Conservation (phyloP, 2,888 invertebrate species). For the Theretra japonica region DNA sequence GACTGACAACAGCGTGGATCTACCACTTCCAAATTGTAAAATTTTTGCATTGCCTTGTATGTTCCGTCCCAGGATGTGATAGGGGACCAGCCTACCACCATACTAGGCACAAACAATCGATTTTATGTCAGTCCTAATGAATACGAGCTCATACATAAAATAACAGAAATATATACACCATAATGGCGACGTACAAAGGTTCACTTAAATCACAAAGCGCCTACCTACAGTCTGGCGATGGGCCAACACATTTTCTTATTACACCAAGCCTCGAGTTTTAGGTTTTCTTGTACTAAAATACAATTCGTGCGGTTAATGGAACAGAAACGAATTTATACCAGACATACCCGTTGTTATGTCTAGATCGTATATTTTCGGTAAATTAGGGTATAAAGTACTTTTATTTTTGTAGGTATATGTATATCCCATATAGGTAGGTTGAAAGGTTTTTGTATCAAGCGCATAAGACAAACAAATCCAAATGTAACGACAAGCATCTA, state of each 20-base stretch:
- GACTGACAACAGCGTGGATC: too few species aligned
- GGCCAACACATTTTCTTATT: slow-evolving; percentile 24
- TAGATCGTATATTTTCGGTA: not conserved
- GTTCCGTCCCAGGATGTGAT: too few species aligned
- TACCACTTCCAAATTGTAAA: too few species aligned
- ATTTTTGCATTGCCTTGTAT: too few species aligned
- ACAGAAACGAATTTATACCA: not conserved
- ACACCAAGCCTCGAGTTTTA: not conserved
- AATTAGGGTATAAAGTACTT: not conserved
- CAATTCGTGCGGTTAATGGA: slow-evolving; percentile 8
- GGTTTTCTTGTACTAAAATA: not conserved
- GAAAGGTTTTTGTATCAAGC: too few species aligned
- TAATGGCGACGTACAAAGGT: slow-evolving; percentile 7
- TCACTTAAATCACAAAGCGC: slow-evolving; percentile 15
- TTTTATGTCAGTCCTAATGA: too few species aligned
- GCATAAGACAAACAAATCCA: too few species aligned
- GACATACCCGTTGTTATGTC: not conserved
- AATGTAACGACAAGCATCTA: too few species aligned
- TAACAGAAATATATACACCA: not conserved
- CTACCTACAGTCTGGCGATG: slow-evolving; percentile 10
- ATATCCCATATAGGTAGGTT: too few species aligned
- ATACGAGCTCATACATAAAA: not conserved
- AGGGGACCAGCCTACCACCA: too few species aligned
- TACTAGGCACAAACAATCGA: too few species aligned
- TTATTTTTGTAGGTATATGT: not conserved